phyloP scores from a whole-genome alignment of 2,888 invertebrate genomes.

The Myopa tessellatipennis region DNA sequence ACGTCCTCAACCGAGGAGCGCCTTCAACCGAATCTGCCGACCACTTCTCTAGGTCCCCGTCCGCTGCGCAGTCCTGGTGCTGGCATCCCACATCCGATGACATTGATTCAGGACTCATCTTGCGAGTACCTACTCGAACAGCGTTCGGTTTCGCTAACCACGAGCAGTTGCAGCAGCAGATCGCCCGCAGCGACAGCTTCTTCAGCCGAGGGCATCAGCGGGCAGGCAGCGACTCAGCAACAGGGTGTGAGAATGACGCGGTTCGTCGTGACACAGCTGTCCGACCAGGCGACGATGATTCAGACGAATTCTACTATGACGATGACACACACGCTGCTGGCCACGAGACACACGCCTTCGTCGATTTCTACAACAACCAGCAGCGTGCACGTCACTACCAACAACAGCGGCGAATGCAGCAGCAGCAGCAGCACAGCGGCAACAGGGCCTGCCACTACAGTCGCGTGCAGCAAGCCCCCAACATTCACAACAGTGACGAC shows the following conservation, averaged over 20 bases:
- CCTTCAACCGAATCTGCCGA: slow-evolving; percentile 54
- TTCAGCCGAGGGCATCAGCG: slow-evolving; percentile 41
- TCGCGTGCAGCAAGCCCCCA: slow-evolving; percentile 39
- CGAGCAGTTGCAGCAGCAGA: slow-evolving; percentile 43
- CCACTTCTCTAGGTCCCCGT: slow-evolving; percentile 52
- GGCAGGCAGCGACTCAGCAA: slow-evolving; percentile 41
- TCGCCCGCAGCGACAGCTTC: slow-evolving; percentile 38
- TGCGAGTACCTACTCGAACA: slow-evolving; percentile 66
- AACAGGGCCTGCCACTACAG: neutral
- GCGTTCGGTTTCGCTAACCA: slow-evolving; percentile 52
- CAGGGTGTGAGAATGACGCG: slow-evolving; percentile 31
- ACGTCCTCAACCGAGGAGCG: slow-evolving; percentile 51
- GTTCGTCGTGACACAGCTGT: slow-evolving; percentile 39
- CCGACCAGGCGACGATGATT: slow-evolving; percentile 53
- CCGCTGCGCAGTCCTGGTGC: slow-evolving; percentile 55
- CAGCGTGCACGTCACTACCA: slow-evolving; percentile 71
- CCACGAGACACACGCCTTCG: slow-evolving; percentile 70
- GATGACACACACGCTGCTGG: slow-evolving; percentile 50
- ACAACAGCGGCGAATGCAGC: slow-evolving; percentile 51
- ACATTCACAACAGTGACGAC: slow-evolving; percentile 47
- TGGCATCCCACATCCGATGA: slow-evolving; percentile 48
- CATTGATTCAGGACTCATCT: slow-evolving; percentile 57
- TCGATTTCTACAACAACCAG: slow-evolving; percentile 73
- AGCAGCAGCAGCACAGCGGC: slow-evolving; percentile 36
- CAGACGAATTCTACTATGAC: slow-evolving; percentile 63